These are phyloP conservation scores for Coregonus ussuriensis DNA, from an alignment of 2,797 vertebrate genomes.

Conservation along the genomic window DNA sequence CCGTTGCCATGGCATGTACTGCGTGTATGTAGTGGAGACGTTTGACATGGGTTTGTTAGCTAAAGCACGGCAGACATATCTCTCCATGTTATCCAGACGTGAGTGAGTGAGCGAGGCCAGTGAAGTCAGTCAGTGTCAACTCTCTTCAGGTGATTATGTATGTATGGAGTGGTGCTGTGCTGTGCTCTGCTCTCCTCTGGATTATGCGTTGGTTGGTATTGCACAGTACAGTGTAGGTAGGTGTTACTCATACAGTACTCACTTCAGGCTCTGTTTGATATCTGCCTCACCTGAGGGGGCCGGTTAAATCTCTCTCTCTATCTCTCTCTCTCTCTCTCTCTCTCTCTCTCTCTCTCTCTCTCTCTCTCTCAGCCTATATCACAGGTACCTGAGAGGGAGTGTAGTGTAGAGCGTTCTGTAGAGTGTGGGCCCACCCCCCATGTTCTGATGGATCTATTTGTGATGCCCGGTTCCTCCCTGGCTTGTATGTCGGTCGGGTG, in stretches of 20 bases:
- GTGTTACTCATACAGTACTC: slow-evolving; percentile 52
- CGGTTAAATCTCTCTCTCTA: slow-evolving; percentile 43
- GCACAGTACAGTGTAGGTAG: slow-evolving; percentile 43
- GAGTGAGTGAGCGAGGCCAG: not conserved
- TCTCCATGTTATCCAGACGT: not conserved
- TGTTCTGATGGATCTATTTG: slow-evolving; percentile 72
- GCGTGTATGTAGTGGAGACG: not conserved
- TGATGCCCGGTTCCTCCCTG: slow-evolving; percentile 66
- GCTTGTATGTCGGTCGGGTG: slow-evolving; percentile 41
- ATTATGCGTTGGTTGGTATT: slow-evolving; percentile 2
- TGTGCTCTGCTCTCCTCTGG: slow-evolving; percentile 4
- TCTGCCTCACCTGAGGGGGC: slow-evolving; percentile 31
- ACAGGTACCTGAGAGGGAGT: slow-evolving; percentile 41
- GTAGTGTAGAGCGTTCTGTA: slow-evolving; percentile 9
- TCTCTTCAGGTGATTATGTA: not conserved
- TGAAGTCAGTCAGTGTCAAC: not conserved
- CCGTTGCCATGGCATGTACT: not conserved
- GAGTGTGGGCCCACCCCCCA: slow-evolving; percentile 13
- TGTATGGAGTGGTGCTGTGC: slow-evolving; percentile 32
- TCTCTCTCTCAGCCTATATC: slow-evolving; percentile 52
- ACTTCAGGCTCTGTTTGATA: slow-evolving; percentile 58
- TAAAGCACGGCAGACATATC: not conserved
- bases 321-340: slow-evolving; percentile 3
- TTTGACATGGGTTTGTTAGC: not conserved
- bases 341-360: slow-evolving; percentile 6